Percentiles rank a stretch among this genome's conserved stretches.
These are phyloP conservation scores for Hypercompe scribonia DNA, from an alignment of 2,888 invertebrate species.

Conservation along the genomic window DNA sequence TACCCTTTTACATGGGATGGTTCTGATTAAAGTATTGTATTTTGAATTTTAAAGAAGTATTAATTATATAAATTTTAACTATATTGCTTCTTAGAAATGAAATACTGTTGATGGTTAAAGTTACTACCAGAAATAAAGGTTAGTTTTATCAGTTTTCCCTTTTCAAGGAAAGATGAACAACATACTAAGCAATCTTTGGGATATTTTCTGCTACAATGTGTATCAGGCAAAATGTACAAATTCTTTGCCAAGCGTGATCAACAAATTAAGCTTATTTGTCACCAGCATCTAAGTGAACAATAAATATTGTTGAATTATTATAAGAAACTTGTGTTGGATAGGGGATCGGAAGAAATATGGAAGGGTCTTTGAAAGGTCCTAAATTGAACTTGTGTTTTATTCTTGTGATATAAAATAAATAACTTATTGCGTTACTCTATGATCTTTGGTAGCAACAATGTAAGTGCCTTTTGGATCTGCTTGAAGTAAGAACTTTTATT, in stretches of 20 bases:
- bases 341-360: conserved; percentile 3
- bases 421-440: not conserved
- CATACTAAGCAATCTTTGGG: not conserved
- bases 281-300: not conserved
- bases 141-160: no score
- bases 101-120: no score
- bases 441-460: not conserved
- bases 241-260: not conserved
- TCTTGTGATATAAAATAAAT: not conserved
- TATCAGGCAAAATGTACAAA: not conserved
- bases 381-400: not conserved
- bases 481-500: no score
- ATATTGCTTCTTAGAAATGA: no score
- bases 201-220: not conserved
- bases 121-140: no score
- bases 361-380: not conserved
- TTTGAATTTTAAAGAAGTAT: not conserved
- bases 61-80: not conserved
- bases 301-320: conserved; percentile 13
- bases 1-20: not conserved
- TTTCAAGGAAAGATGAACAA: no score
- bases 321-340: conserved; percentile 3
- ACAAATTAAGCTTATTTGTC: conserved; percentile 5
- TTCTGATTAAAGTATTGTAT: not conserved
- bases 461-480: not conserved